phyloP scores from a whole-genome alignment of 2,888 invertebrate genomes.

The Dilophus febrilis region DNA sequence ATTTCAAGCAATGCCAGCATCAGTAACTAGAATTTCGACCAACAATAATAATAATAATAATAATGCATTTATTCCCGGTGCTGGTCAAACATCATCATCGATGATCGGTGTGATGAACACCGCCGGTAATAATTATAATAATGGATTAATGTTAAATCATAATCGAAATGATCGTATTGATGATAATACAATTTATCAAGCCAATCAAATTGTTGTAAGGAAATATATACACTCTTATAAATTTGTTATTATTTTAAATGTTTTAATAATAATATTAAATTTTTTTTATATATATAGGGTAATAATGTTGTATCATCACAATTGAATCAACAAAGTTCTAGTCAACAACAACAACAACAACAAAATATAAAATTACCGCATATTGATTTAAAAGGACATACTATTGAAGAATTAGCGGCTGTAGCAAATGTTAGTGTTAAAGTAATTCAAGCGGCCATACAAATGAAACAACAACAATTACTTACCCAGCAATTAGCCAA shows the following conservation, averaged over 20 bases:
- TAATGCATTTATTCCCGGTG: too few relatives aligned
- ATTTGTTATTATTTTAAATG: too few relatives aligned
- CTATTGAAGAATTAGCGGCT: constrained; percentile 37
- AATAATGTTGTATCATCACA: too few relatives aligned
- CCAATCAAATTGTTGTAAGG: constrained; percentile 13
- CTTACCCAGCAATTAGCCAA: constrained; percentile 34
- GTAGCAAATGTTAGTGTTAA: constrained; percentile 66
- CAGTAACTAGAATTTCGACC: constrained; percentile 38
- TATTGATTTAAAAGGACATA: constrained; percentile 28
- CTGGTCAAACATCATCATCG: too few relatives aligned
- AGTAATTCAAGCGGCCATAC: constrained; percentile 57
- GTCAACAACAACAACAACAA: constrained; percentile 6
- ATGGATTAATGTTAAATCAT: background rate
- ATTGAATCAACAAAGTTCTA: constrained; percentile 6
- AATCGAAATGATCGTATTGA: constrained; percentile 14
- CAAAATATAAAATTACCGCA: constrained; percentile 8
- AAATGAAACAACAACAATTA: constrained; percentile 50
- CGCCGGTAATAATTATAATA: too few relatives aligned
- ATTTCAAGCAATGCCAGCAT: constrained; percentile 36
- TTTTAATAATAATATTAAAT: too few relatives aligned
- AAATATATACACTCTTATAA: too few relatives aligned
- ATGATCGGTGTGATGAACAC: too few relatives aligned
- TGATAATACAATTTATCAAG: constrained; percentile 18
- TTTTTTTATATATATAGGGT: too few relatives aligned
- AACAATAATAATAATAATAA: too few relatives aligned